Evolutionary conservation across 2,888 invertebrate genomes (phyloP).

Genomic region (Diarsia mendica): DNA sequence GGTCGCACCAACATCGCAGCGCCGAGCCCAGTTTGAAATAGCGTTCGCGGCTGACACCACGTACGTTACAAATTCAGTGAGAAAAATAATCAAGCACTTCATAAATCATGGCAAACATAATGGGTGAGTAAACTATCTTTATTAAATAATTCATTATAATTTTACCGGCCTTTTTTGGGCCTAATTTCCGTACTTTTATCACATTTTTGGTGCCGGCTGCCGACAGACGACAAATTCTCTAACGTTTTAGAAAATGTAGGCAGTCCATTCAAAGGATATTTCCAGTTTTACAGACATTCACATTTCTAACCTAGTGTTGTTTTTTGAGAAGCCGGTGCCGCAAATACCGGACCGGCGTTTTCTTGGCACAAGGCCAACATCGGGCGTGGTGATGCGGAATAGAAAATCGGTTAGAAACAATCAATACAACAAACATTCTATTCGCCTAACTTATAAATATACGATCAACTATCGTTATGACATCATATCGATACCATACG

Average conservation of each 20-base stretch:
- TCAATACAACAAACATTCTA: conserved; percentile 62
- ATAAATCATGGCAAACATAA: conserved; percentile 83
- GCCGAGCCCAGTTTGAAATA: conserved; percentile 69
- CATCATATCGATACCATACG: no score
- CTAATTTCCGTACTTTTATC: not conserved
- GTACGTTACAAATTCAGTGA: conserved; percentile 72
- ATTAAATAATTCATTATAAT: conserved; percentile 8
- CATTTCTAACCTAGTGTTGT: conserved; percentile 45
- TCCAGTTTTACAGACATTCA: conserved; percentile 20
- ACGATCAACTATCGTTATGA: conserved; percentile 9
- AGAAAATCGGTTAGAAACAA: conserved; percentile 70
- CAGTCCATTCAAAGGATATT: conserved; percentile 13
- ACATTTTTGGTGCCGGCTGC: conserved; percentile 6
- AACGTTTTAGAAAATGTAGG: conserved; percentile 3
- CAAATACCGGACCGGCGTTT: conserved; percentile 78
- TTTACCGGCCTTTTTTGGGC: not conserved
- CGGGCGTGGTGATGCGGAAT: conserved; percentile 78
- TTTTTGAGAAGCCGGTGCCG: conserved; percentile 72
- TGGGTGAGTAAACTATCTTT: conserved; percentile 80
- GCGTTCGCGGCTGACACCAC: conserved; percentile 71
- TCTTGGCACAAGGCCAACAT: conserved; percentile 82
- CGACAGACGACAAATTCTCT: not conserved
- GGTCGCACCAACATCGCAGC: conserved; percentile 56
- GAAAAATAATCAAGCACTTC: conserved; percentile 69
- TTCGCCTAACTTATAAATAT: conserved; percentile 21